Percentiles rank a stretch among this genome's conserved stretches.
Evolutionary conservation across 2,888 invertebrate genomes (phyloP).

Genomic region (Ethmia dodecea): DNA sequence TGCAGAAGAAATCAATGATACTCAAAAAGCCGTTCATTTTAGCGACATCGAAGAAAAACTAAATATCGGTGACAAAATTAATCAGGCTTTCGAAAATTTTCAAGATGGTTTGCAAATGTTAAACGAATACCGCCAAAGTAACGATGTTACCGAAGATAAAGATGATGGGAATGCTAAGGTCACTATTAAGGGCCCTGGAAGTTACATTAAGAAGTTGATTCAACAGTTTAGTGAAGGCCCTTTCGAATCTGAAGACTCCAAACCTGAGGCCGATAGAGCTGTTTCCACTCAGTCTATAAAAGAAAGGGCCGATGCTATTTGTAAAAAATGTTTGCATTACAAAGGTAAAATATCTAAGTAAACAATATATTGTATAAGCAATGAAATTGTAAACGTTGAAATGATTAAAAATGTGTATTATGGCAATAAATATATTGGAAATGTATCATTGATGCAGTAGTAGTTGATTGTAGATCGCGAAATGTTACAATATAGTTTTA

Average conservation of each 20-base stretch:
- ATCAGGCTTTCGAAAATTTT: slow-evolving; percentile 55
- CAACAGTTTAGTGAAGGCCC: slow-evolving; percentile 72
- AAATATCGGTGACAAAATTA: slow-evolving; percentile 54
- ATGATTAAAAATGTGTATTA: too few relatives aligned
- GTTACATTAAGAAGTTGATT: slow-evolving; percentile 67
- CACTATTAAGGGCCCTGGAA: slow-evolving; percentile 64
- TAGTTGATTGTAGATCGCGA: too few relatives aligned
- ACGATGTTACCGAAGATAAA: slow-evolving; percentile 31
- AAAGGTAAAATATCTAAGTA: slow-evolving; percentile 62
- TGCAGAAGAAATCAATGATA: slow-evolving; percentile 24
- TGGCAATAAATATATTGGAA: too few relatives aligned
- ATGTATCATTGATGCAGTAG: too few relatives aligned
- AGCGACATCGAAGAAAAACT: slow-evolving; percentile 53
- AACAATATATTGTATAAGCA: slow-evolving; percentile 24
- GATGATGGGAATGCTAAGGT: slow-evolving; percentile 43
- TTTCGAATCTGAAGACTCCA: slow-evolving; percentile 55
- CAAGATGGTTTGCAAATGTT: slow-evolving; percentile 58
- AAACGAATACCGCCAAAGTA: slow-evolving; percentile 36
- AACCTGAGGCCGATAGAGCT: slow-evolving; percentile 55
- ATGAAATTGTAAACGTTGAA: slow-evolving; percentile 20
- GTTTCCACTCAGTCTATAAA: slow-evolving; percentile 53
- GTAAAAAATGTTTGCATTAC: slow-evolving; percentile 72
- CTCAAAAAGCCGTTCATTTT: slow-evolving; percentile 34
- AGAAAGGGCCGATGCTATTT: slow-evolving; percentile 67
- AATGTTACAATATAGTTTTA: too few relatives aligned